Conservation (phyloP, 2,797 vertebrate species). For the Amazonetta brasiliensis region DNA sequence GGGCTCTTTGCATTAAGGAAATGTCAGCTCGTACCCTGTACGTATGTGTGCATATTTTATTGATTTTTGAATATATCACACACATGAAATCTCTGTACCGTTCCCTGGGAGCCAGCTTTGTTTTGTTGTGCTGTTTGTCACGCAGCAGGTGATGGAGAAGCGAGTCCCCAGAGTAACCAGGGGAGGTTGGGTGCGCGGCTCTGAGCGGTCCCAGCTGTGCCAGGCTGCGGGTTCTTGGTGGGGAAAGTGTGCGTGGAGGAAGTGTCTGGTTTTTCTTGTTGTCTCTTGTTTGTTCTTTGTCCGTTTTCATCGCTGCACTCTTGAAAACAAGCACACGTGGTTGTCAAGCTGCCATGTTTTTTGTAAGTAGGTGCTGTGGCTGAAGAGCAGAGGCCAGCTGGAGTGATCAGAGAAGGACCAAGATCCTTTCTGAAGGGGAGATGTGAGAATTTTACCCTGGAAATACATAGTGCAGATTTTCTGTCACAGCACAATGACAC, state of each 20-base stretch:
- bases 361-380: not conserved
- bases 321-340: rapidly evolving
- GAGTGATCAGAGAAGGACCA: not conserved
- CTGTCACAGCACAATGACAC: rapidly evolving
- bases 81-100: not conserved
- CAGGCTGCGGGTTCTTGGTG: not conserved
- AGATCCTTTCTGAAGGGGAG: not conserved
- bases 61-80: not conserved
- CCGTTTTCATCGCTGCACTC: not conserved
- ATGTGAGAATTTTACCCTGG: not conserved
- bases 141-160: not conserved
- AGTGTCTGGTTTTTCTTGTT: not conserved
- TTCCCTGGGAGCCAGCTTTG: not conserved
- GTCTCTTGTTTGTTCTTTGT: not conserved
- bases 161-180: not conserved
- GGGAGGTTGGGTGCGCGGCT: not conserved
- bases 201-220: not conserved
- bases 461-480: not conserved
- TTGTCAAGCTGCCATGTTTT: not conserved
- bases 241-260: not conserved
- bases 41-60: not conserved
- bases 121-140: constrained; percentile 4
- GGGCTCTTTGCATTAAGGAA: constrained; percentile 1
- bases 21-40: not conserved
- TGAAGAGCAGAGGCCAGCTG: not conserved